phyloP scores from a whole-genome alignment of 35 echinoderm and acorn worm species.

The Apostichopus japonicus region DNA sequence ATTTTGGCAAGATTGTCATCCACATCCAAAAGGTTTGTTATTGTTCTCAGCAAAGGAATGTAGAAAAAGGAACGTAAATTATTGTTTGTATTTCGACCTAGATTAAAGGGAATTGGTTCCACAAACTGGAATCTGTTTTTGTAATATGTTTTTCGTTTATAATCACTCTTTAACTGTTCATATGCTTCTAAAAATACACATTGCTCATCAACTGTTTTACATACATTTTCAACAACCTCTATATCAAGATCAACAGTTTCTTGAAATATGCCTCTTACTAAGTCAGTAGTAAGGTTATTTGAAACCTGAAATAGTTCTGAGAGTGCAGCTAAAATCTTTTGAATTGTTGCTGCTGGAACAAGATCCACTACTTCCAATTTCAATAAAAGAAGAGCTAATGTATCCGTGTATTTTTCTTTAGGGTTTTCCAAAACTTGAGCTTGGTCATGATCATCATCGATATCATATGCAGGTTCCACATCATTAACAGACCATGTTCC shows the following conservation, averaged over 20 bases:
- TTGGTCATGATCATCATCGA: constrained; percentile 14
- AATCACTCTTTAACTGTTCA: not conserved
- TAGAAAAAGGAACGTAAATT: constrained; percentile 1
- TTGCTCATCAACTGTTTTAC: constrained; percentile 22
- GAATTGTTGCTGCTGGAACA: constrained; percentile 45
- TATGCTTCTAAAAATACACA: constrained; percentile 37
- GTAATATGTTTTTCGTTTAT: constrained; percentile 1
- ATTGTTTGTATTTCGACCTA: constrained; percentile 4
- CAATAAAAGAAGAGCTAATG: constrained; percentile 37
- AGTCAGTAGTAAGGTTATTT: not conserved
- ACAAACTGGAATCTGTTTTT: constrained; percentile 48
- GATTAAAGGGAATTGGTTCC: constrained; percentile 17
- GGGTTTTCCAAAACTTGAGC: not conserved
- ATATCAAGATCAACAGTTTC: not conserved
- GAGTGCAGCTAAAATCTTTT: constrained; percentile 20
- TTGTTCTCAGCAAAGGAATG: constrained; percentile 33
- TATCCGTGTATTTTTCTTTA: constrained; percentile 4
- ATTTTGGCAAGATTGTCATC: too few species aligned
- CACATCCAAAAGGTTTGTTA: constrained; percentile 9
- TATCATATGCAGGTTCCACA: constrained; percentile 11
- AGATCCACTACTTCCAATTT: constrained; percentile 39
- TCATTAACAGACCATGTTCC: constrained; percentile 10
- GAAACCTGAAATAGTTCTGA: constrained; percentile 29
- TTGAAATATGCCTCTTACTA: constrained; percentile 11
- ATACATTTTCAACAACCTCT: constrained; percentile 8